Percentiles rank a stretch among this genome's conserved stretches.
Evolutionary conservation across 2,797 vertebrate species (phyloP).

Genomic region (Cuculus canorus): DNA sequence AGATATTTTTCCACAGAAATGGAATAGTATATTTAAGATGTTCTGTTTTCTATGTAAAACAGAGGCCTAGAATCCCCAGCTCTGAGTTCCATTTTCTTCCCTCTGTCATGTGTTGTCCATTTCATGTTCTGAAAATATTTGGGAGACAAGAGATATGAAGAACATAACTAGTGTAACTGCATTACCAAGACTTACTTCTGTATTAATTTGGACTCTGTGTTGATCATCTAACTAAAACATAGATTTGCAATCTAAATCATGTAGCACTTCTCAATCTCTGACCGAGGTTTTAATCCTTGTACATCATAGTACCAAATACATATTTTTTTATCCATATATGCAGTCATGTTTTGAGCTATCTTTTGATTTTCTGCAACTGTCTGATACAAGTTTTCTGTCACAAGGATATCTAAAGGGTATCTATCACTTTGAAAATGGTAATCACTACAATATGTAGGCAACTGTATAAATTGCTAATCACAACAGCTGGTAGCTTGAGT

Average conservation of each 20-base stretch:
- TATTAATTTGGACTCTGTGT: background rate
- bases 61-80: background rate
- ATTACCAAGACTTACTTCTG: background rate
- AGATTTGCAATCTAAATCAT: background rate
- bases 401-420: background rate
- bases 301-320: background rate
- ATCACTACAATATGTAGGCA: background rate
- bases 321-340: background rate
- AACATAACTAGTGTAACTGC: background rate
- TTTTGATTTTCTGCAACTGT: background rate
- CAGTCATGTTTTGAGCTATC: background rate
- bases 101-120: background rate
- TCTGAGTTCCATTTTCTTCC: background rate
- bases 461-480: background rate
- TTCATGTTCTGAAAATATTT: background rate
- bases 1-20: background rate
- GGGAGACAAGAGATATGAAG: background rate
- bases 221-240: background rate
- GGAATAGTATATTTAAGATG: background rate
- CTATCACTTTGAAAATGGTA: background rate
- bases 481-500: background rate
- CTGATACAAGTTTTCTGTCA: background rate
- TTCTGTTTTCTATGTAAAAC: background rate
- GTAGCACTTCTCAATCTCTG: background rate
- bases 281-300: background rate